Base-by-base conservation (phyloP, 1,140 invertebrate genomes). In the Drosophila dunni region DNA sequence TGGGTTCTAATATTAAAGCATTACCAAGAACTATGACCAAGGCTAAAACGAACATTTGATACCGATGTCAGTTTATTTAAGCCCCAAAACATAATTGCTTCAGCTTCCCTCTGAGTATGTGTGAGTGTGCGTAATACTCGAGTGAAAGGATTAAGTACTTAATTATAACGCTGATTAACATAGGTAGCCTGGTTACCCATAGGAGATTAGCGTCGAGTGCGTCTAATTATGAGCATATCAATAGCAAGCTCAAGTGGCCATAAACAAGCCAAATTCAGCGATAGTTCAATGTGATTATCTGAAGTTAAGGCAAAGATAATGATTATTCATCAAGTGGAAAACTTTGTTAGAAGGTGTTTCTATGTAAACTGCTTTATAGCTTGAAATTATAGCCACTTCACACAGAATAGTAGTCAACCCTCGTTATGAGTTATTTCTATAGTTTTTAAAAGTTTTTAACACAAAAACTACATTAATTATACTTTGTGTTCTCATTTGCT, bases 11-110 rank as follows among this genome's bases (percentile, higher is more conserved):
- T 58, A 58, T 45, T 46, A 54, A 46, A 54, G 38, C 56, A 68
- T 42, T 42, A 13, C n/a, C 13, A 58, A 58, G n/a, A 15, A 7
- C 24, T 50, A 15, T 29, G 46, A 36, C 33, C 70, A 67, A 44
- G 36, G 33, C 64, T 54, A 67, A 67, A 61, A 64, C 56, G 70
- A 24, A 54, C 61, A 46, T 64, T 68, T 73, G 64, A 73, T 73
- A 67, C 64, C 64, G 54, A 46, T 54, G 64, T 73, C 70, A 68
- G 56, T 24, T 50, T 56, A 67, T 60, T 73, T 73, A 72, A 67
- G 69, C 60, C 63, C 63, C 69, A 66, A 51, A 4, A 50, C 40
- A 46, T 73, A 73, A 73, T 73, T 73, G 56, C 64, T 60, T 33
- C 38, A 45, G 57, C 13, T n/a, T 72, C 3, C 6, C n/a, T 58